A percentile compares a stretch with the other conserved stretches of the same genome.
phyloP scores from a whole-genome alignment of 2,797 vertebrate species.

The Cryptoprocta ferox region DNA sequence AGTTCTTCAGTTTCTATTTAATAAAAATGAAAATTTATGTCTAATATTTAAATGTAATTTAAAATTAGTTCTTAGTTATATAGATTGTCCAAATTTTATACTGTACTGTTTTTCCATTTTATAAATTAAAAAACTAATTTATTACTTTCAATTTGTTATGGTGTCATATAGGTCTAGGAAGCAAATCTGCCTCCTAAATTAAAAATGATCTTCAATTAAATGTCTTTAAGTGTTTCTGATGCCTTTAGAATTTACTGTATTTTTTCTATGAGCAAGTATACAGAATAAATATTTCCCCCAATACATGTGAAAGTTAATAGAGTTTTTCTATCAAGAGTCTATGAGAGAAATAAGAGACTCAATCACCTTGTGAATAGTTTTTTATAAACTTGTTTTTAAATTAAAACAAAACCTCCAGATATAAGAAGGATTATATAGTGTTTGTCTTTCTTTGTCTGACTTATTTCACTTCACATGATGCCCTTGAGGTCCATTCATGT shows the following conservation, averaged over 20 bases:
- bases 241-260: not conserved
- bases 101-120: not conserved
- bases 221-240: not conserved
- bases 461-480: not conserved
- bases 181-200: not conserved
- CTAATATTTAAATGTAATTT: conserved; percentile 36
- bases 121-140: not conserved
- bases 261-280: not conserved
- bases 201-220: conserved; percentile 47
- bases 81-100: not conserved
- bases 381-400: not conserved
- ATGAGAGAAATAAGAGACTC: conserved; percentile 69
- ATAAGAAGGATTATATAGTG: not conserved
- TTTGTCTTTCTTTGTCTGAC: not conserved
- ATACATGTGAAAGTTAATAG: conserved; percentile 59
- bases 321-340: conserved; percentile 71
- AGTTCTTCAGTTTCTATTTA: conserved; percentile 63
- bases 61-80: not conserved
- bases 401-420: not conserved
- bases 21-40: conserved; percentile 65
- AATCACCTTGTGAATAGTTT: conserved; percentile 72
- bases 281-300: not conserved
- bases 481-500: not conserved
- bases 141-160: not conserved
- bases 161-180: not conserved